Evolutionary conservation across 1,140 invertebrate genomes (phyloP).

Genomic region (Polyergus mexicanus): DNA sequence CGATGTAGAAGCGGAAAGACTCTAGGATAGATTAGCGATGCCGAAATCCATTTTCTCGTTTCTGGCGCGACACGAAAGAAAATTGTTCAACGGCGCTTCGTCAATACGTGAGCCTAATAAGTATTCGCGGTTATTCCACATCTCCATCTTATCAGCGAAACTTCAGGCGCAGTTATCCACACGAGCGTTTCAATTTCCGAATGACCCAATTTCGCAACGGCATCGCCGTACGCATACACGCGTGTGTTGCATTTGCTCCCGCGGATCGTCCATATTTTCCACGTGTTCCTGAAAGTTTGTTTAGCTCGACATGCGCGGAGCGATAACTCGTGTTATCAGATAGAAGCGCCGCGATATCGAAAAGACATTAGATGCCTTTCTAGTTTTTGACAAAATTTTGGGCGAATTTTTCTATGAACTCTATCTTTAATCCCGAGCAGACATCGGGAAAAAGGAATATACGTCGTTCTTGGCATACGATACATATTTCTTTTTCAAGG

Average conservation of each 20-base stretch:
- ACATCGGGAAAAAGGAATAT: not conserved
- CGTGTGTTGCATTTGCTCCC: constrained; percentile 57
- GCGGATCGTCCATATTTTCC: constrained; percentile 34
- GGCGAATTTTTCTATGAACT: not conserved
- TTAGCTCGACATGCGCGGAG: not conserved
- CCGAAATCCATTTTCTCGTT: constrained; percentile 13
- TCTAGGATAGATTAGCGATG: not conserved
- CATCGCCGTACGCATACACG: constrained; percentile 34
- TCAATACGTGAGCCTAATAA: constrained; percentile 68
- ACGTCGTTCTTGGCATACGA: not conserved
- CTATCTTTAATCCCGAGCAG: not conserved
- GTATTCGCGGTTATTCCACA: constrained; percentile 61
- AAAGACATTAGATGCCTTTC: not conserved
- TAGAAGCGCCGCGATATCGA: not conserved
- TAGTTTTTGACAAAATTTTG: not conserved
- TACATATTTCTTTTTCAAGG: not conserved
- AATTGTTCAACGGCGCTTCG: constrained; percentile 63
- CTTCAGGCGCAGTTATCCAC: constrained; percentile 65
- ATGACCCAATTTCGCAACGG: constrained; percentile 83
- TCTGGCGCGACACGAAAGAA: constrained; percentile 23
- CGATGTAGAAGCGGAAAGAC: not conserved
- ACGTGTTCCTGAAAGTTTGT: not conserved
- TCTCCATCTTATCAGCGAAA: constrained; percentile 73
- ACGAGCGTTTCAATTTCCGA: constrained; percentile 80
- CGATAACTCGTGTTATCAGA: not conserved